A percentile compares a stretch with the other conserved stretches of the same genome.
Conservation (phyloP, 2,113 vertebrate species). For the Eretmochelys imbricata region DNA sequence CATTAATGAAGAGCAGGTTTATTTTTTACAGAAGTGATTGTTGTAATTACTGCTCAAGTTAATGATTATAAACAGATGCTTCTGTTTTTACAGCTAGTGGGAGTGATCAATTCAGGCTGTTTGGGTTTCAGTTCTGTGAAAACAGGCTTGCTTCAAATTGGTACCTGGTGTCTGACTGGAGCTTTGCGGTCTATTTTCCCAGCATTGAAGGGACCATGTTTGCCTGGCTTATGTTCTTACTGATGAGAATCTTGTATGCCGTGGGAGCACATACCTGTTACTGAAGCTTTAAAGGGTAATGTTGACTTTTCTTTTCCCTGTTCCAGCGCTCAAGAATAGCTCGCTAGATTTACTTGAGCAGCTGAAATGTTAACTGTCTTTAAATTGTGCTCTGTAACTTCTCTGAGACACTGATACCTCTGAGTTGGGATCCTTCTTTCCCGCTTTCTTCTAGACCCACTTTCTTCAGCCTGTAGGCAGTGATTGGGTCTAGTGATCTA, state of each 20-base stretch:
- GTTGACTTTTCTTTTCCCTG: background rate
- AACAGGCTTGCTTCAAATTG: background rate
- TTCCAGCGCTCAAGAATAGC: background rate
- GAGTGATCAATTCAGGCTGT: background rate
- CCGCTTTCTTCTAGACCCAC: background rate
- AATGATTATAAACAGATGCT: background rate
- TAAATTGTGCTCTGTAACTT: background rate
- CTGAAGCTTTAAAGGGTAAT: background rate
- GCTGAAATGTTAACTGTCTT: too few species aligned
- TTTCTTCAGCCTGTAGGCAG: background rate
- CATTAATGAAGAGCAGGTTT: background rate
- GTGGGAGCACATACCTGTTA: background rate
- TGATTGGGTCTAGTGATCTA: background rate
- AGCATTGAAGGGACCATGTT: background rate
- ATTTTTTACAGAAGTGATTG: background rate
- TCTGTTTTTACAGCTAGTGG: background rate
- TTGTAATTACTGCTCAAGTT: background rate
- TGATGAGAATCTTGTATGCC: background rate
- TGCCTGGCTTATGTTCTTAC: background rate
- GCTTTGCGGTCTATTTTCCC: background rate
- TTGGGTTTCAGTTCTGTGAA: background rate
- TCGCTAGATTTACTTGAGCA: background rate
- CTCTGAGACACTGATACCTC: background rate
- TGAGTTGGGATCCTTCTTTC: background rate
- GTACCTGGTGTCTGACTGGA: background rate